Percentiles rank a stretch among this genome's conserved stretches.
phyloP scores from a whole-genome alignment of 2,888 invertebrate species.

The Galerucella calmariensis region DNA sequence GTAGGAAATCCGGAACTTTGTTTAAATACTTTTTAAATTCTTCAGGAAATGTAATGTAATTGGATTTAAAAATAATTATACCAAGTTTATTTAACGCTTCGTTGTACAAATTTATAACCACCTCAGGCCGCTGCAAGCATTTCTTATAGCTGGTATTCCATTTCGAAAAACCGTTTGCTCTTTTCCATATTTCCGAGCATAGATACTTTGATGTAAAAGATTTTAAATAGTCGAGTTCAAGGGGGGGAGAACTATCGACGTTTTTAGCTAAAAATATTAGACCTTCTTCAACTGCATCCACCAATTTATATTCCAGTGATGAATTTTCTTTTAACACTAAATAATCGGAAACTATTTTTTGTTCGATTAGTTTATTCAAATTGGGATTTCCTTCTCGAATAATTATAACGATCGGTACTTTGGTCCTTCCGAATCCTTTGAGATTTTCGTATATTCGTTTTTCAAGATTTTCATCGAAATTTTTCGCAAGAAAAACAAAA shows the following conservation, averaged over 20 bases:
- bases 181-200: slow-evolving; percentile 73
- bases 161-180: slow-evolving; percentile 64
- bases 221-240: slow-evolving; percentile 71
- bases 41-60: slow-evolving; percentile 73
- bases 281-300: slow-evolving; percentile 53
- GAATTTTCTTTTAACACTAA: slow-evolving; percentile 50
- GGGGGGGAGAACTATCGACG: slow-evolving; percentile 65
- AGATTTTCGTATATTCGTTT: slow-evolving; percentile 53
- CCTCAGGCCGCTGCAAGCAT: slow-evolving; percentile 69
- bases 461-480: slow-evolving; percentile 52
- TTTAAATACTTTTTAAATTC: slow-evolving; percentile 71
- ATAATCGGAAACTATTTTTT: slow-evolving; percentile 54
- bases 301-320: slow-evolving; percentile 43
- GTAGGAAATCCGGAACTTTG: slow-evolving; percentile 67
- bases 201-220: slow-evolving; percentile 70
- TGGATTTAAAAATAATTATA: slow-evolving; percentile 69
- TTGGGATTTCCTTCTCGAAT: slow-evolving; percentile 49
- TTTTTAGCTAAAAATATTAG: slow-evolving; percentile 67
- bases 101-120: slow-evolving; percentile 75
- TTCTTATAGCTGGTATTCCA: slow-evolving; percentile 63
- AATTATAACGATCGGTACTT: slow-evolving; percentile 56
- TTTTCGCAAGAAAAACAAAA: slow-evolving; percentile 59
- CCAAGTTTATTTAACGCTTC: slow-evolving; percentile 73
- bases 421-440: slow-evolving; percentile 55
- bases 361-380: slow-evolving; percentile 46